A percentile compares a stretch with the other conserved stretches of the same genome.
These are phyloP conservation scores for Oeneis ivallda DNA, from an alignment of 2,888 invertebrate species.

Conservation along the genomic window DNA sequence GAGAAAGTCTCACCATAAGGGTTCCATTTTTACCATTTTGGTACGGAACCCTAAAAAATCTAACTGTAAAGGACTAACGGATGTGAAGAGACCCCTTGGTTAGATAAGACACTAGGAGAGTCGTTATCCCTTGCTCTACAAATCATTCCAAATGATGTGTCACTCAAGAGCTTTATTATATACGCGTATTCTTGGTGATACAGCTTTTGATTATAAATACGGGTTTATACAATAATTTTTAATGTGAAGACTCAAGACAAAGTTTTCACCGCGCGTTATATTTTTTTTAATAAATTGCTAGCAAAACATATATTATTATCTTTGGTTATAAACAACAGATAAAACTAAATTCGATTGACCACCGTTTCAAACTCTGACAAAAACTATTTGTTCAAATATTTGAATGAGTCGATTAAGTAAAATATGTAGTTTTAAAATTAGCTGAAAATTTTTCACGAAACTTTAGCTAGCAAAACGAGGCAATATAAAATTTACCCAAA, in stretches of 20 bases:
- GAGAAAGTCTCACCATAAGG: too few species aligned
- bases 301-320: too few species aligned
- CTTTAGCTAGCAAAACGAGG: conserved; percentile 6
- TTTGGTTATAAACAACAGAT: too few species aligned
- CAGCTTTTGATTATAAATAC: background rate
- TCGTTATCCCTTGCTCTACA: conserved; percentile 56
- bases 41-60: too few species aligned
- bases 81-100: conserved; percentile 3
- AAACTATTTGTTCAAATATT: background rate
- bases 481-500: conserved; percentile 12
- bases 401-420: background rate
- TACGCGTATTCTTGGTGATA: background rate
- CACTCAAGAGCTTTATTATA: conserved; percentile 27
- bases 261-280: too few species aligned
- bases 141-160: conserved; percentile 60
- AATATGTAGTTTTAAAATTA: background rate
- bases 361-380: too few species aligned
- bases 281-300: too few species aligned
- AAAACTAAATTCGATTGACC: too few species aligned
- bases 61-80: background rate
- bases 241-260: background rate
- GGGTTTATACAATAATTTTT: background rate
- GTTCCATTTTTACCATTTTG: too few species aligned
- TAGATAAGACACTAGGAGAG: conserved; percentile 51
- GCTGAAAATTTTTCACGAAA: background rate